Percentiles rank a stretch among this genome's conserved stretches.
phyloP scores from a whole-genome alignment of 1,140 invertebrate genomes.

The Coptotermes formosanus region DNA sequence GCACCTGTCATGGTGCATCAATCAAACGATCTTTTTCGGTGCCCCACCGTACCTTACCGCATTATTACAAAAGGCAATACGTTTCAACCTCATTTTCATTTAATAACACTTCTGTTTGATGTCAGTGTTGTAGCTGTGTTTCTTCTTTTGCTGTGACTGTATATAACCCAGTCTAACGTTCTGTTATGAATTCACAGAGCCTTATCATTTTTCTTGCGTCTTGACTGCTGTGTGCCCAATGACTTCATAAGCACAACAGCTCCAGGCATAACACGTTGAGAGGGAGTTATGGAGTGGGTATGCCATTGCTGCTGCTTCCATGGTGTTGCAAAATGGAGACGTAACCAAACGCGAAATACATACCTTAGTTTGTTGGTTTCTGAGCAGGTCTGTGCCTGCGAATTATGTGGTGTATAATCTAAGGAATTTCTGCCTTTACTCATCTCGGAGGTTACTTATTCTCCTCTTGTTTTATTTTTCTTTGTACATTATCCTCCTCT shows the following conservation, averaged over 20 bases:
- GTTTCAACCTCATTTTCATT: background rate
- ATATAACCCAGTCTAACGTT: background rate
- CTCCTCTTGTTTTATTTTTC: background rate
- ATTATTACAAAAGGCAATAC: no score
- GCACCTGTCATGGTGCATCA: no score
- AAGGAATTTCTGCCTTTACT: background rate
- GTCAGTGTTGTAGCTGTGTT: background rate
- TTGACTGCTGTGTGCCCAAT: background rate
- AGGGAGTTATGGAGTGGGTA: background rate
- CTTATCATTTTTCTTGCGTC: background rate
- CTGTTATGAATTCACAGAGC: background rate
- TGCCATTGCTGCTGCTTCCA: background rate
- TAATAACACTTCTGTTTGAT: background rate
- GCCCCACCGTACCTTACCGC: no score
- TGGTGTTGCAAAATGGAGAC: background rate
- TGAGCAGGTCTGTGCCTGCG: background rate
- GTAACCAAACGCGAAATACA: background rate
- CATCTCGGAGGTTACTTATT: background rate
- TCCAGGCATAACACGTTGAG: background rate
- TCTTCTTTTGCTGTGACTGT: background rate
- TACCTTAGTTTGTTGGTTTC: background rate
- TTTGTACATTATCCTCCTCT: background rate
- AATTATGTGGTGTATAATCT: conserved; percentile 19
- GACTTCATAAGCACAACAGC: conserved; percentile 15
- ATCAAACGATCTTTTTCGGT: no score